Conservation (phyloP, 2,797 vertebrate genomes). For the Gymnocypris eckloni region DNA sequence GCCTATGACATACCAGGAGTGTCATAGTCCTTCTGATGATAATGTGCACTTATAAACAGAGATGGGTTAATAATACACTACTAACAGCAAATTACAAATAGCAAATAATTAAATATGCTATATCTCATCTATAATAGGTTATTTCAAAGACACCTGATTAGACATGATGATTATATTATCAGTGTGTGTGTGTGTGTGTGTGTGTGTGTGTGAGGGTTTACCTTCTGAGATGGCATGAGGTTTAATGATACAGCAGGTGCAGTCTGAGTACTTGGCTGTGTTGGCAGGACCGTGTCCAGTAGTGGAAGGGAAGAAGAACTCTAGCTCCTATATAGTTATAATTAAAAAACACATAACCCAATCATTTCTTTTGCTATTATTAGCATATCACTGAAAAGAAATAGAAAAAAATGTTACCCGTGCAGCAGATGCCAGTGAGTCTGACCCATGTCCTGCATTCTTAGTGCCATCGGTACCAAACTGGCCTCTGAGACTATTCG, state of each 20-base stretch:
- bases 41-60: slow-evolving; percentile 12
- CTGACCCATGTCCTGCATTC: slow-evolving; percentile 89
- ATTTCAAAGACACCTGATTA: slow-evolving; percentile 19
- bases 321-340: slow-evolving; percentile 83
- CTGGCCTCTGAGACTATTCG: slow-evolving; percentile 79
- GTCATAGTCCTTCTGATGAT: slow-evolving; percentile 1
- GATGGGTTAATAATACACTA: slow-evolving; percentile 37
- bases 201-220: slow-evolving; percentile 62
- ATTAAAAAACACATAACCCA: slow-evolving; percentile 12
- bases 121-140: neutral
- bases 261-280: slow-evolving; percentile 84
- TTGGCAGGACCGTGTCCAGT: slow-evolving; percentile 83
- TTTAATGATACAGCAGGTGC: slow-evolving; percentile 93
- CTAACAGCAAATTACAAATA: slow-evolving; percentile 15
- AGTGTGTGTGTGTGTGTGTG: neutral
- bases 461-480: slow-evolving; percentile 85
- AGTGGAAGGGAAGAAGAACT: slow-evolving; percentile 93
- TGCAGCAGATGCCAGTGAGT: slow-evolving; percentile 87
- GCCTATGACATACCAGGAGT: neutral
- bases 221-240: slow-evolving; percentile 93
- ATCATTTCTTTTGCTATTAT: neutral
- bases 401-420: slow-evolving; percentile 74
- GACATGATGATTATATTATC: neutral
- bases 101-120: slow-evolving; percentile 13
- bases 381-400: neutral